Evolutionary conservation across 2,888 invertebrate species (phyloP).

Genomic region (Lepidocyrtoides sp.): DNA sequence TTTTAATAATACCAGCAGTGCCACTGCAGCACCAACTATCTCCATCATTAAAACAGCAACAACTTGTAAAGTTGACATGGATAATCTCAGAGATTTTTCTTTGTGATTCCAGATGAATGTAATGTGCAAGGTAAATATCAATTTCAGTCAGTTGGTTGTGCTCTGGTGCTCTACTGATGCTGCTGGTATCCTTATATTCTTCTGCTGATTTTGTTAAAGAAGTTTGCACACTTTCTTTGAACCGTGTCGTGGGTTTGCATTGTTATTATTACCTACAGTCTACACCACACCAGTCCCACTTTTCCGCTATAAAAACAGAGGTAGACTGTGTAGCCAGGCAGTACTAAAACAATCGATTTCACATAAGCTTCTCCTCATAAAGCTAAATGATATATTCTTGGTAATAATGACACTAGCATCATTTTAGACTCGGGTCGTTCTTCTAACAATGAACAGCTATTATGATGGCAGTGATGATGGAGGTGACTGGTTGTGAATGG

Average conservation of each 20-base stretch:
- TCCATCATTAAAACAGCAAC: not conserved
- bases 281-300: not conserved
- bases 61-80: constrained; percentile 44
- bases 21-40: not conserved
- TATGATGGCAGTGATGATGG: not conserved
- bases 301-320: too few species aligned
- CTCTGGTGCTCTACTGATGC: too few species aligned
- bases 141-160: too few species aligned
- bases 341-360: not conserved
- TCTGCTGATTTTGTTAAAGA: not conserved
- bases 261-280: not conserved
- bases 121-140: not conserved
- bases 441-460: constrained; percentile 9
- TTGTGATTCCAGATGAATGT: not conserved
- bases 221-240: not conserved
- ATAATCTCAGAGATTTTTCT: not conserved
- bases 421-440: not conserved
- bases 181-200: not conserved
- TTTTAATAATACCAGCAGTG: not conserved
- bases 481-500: constrained; percentile 61
- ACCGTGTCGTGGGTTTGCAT: not conserved
- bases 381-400: too few species aligned
- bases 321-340: not conserved
- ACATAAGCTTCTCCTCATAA: too few species aligned
- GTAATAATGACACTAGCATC: not conserved